phyloP scores from a whole-genome alignment of 2,797 vertebrate species.

The Pangasius sanitwongsei region DNA sequence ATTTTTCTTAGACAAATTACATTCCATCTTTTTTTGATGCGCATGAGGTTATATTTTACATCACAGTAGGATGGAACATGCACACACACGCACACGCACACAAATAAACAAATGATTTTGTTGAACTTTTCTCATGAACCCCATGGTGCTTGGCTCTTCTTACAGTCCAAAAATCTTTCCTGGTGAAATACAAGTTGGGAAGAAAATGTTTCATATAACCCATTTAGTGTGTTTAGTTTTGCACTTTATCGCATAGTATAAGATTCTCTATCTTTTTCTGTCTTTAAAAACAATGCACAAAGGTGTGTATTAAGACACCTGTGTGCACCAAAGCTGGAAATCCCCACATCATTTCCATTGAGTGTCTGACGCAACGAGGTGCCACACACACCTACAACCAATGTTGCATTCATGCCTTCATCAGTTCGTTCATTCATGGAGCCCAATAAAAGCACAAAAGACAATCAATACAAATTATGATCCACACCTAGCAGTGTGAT shows the following conservation, averaged over 20 bases:
- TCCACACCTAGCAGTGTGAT: neutral
- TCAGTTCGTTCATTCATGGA: neutral
- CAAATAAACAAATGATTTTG: conserved; percentile 2
- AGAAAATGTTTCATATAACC: neutral
- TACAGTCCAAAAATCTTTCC: neutral
- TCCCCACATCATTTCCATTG: conserved; percentile 13
- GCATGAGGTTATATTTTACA: neutral
- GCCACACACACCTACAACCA: neutral
- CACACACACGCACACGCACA: neutral
- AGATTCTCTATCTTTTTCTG: neutral
- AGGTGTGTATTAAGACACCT: conserved; percentile 17
- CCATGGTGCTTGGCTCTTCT: neutral
- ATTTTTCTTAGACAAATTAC: too few relatives aligned
- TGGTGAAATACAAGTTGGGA: neutral
- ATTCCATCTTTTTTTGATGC: neutral
- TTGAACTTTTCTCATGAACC: conserved; percentile 31
- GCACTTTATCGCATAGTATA: neutral
- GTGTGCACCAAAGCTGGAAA: conserved; percentile 2
- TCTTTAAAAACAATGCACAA: conserved; percentile 30
- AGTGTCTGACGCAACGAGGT: neutral
- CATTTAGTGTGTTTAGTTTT: neutral
- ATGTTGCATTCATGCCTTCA: neutral
- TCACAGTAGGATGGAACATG: neutral
- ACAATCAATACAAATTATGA: neutral
- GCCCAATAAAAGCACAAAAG: neutral